Evolutionary conservation across 1,140 invertebrate genomes (phyloP), one percentile per base, ranked within the genome.

Genomic region (Pachypeltis micranthus): DNA sequence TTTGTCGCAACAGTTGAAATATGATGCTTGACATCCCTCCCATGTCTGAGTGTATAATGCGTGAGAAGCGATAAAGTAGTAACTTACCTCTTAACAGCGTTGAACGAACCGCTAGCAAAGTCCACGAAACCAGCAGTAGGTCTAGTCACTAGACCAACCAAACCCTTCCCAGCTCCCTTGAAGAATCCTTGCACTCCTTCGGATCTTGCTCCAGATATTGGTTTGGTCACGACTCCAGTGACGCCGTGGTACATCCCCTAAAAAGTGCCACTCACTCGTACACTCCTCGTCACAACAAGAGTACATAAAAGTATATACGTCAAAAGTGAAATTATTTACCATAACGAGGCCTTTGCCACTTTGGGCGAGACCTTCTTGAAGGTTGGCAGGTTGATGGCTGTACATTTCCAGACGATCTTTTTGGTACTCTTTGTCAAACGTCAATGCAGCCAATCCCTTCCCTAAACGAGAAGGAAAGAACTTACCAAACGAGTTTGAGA

Each of bases 361-460:
- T 68, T 91, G 81, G 0, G 94, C 93, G 21, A 99, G 80, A 3
- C 92, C 92, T 77, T 96, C 93, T 68, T 89, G 86, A 27, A 96
- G 80, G 72, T 91, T 93, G 21, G 86, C 83, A 1, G 93, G 92
- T 63, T 87, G 84, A 69, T 91, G 90, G 70, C 89, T 91, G 16
- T 96, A 79, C 55, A 88, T 86, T 74, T 96, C 91, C 63, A 93
- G 80, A 44, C 96, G 79, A 70, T 94, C 93, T 65, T 87, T 83
- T 74, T 98, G 95, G 74, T 95, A 98, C 31, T 98, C 94, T 70
- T 98, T 88, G 72, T 99, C 96, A 59, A 99, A 85, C 0, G 94
- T 98, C 1, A 99, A 76, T 2, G 92, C 90, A 47, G 96, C 96
- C 47, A 99, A 77, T 10, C 96, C 95, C 78, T 98, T 97, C 14